Base-by-base conservation (phyloP, 2,797 vertebrate genomes). In the Gymnothorax reevesii region DNA sequence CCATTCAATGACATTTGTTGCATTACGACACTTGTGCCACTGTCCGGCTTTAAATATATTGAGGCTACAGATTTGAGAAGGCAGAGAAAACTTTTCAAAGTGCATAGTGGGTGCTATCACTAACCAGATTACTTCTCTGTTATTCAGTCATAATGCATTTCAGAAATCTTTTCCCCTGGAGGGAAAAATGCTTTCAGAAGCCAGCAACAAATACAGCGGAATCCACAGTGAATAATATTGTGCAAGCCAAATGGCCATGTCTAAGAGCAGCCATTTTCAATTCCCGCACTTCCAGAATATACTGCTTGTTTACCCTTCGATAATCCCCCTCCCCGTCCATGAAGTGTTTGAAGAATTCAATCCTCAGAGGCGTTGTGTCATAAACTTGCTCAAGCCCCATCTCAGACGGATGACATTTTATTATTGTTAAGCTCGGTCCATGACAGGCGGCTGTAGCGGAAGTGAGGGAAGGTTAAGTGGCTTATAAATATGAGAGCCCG, bases 1-100 rank as follows among this genome's bases (percentile, higher is more conserved):
- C 73, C 87, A 89, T 88, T 89, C 75, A 87, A 88, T 88, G 86
- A 84, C 77, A 57, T 86, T 90, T 71, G 89, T 62, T 84, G 82
- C 84, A 84, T 86, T 90, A 83, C 42, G 86, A 89, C 88, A 89
- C 85, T 82, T 84, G 87, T 60, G 83, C 54, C 84, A 85, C 85
- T 57, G 83, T 62, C 83, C 73, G 66, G 73, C 52, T 88, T 85
- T 55, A 89, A 86, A 86, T 85, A 84, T 69, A 57, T 25, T 82
- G 69, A 83, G 86, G 75, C 86, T 82, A 86, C 62, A 42, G 33
- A 27, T 57, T 77, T 85, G 57, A 57, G 69, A 82, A n/a, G 83
- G 82, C 64, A 82, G 17, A 83, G 73, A 84, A 80, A 86, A 66
- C 62, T 73, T 83, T 75, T 82, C 54, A 82, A 64, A 20, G 57